These are phyloP conservation scores for Cromileptes altivelis DNA, from an alignment of 2,113 vertebrate genomes.

Conservation along the genomic window DNA sequence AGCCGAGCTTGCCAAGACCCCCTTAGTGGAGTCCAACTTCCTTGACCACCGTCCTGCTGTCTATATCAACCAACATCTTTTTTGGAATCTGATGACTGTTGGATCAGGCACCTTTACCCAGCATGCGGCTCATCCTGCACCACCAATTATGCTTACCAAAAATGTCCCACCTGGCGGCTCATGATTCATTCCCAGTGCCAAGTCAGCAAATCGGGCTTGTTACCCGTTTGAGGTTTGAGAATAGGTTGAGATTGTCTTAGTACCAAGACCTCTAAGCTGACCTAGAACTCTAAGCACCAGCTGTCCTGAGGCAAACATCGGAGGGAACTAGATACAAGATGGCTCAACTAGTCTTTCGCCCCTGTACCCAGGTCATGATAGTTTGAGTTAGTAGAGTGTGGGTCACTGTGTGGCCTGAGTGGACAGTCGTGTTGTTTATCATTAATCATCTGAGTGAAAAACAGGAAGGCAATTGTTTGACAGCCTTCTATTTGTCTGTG, in stretches of 20 bases:
- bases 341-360: constrained; percentile 65
- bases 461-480: too few relatives aligned
- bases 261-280: background rate
- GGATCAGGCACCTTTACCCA: constrained; percentile 25
- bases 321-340: constrained; percentile 69
- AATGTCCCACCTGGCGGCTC: constrained; percentile 27
- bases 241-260: background rate
- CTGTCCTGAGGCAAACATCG: constrained; percentile 68
- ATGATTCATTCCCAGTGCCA: background rate
- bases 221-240: too few relatives aligned
- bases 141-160: constrained; percentile 38
- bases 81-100: constrained; percentile 52
- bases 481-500: background rate
- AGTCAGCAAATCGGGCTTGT: too few relatives aligned
- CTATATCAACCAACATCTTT: constrained; percentile 52
- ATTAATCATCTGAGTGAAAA: too few relatives aligned
- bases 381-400: too few relatives aligned
- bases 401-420: too few relatives aligned
- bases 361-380: constrained; percentile 60
- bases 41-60: constrained; percentile 62
- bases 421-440: too few relatives aligned
- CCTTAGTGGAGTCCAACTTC: constrained; percentile 65
- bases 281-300: constrained; percentile 35
- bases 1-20: background rate
- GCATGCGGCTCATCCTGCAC: too few relatives aligned